Conservation (phyloP, 2,797 vertebrate species). For the Caiman crocodilus region DNA sequence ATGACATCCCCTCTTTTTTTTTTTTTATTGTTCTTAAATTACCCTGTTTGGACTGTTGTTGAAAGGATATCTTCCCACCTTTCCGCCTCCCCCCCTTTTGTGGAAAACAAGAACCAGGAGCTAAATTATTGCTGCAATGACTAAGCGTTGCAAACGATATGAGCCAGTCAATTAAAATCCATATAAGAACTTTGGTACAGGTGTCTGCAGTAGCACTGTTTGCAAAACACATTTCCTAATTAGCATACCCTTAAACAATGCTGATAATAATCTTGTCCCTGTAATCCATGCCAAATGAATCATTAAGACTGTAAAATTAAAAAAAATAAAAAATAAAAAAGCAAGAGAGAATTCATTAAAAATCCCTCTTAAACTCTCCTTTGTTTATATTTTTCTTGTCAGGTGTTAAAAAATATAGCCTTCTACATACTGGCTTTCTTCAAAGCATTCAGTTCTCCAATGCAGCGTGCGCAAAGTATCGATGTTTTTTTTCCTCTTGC, state of each 20-base stretch:
- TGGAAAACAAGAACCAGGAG: conserved; percentile 25
- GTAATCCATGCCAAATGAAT: conserved; percentile 57
- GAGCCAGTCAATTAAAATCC: conserved; percentile 35
- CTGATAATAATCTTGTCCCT: conserved; percentile 64
- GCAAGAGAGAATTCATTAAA: conserved; percentile 65
- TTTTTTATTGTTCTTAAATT: background rate
- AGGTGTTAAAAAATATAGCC: conserved; percentile 55
- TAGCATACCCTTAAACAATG: conserved; percentile 77
- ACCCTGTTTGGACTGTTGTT: background rate
- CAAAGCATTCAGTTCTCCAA: conserved; percentile 13
- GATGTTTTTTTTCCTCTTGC: background rate
- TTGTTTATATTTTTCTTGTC: conserved; percentile 74
- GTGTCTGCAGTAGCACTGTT: conserved; percentile 56
- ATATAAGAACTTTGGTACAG: conserved; percentile 60
- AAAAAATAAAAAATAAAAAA: background rate
- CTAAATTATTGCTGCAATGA: background rate
- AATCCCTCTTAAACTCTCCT: conserved; percentile 76
- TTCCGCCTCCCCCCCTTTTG: background rate
- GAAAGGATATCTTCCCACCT: background rate
- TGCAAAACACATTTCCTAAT: conserved; percentile 62
- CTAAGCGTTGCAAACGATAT: background rate
- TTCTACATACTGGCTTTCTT: background rate
- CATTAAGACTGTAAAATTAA: conserved; percentile 57
- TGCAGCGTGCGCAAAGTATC: conserved; percentile 3
- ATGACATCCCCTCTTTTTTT: background rate